Conservation (phyloP, 2,113 vertebrate species). For the Bagarius yarrelli region DNA sequence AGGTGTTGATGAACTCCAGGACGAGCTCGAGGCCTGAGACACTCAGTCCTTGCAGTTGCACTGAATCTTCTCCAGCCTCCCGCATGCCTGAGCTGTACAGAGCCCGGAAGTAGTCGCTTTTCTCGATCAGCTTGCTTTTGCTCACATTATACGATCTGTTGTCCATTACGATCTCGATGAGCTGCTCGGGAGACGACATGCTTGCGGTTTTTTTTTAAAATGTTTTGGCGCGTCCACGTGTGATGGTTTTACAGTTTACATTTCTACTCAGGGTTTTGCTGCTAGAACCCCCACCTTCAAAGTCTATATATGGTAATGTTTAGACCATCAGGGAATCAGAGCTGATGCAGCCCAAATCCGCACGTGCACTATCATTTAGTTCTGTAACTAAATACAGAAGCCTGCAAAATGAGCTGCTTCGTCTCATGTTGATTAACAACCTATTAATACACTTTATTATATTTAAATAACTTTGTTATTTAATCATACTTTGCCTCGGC, state of each 20-base stretch:
- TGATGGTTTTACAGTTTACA: slow-evolving; percentile 59
- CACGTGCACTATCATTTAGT: slow-evolving; percentile 9
- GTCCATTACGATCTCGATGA: slow-evolving; percentile 84
- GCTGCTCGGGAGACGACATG: slow-evolving; percentile 80
- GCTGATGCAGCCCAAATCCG: not conserved
- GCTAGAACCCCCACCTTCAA: slow-evolving; percentile 25
- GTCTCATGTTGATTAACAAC: not conserved
- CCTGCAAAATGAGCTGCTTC: not conserved
- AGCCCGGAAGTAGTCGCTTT: slow-evolving; percentile 93
- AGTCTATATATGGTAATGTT: slow-evolving; percentile 75
- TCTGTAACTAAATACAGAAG: not conserved
- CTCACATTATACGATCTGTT: slow-evolving; percentile 84
- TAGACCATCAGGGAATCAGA: slow-evolving; percentile 54
- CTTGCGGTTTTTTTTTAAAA: slow-evolving; percentile 14
- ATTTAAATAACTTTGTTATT: not conserved
- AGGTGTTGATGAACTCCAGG: slow-evolving; percentile 89
- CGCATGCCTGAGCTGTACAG: slow-evolving; percentile 94
- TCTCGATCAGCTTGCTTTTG: slow-evolving; percentile 88
- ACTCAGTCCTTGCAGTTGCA: slow-evolving; percentile 87
- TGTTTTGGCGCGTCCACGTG: slow-evolving; percentile 21
- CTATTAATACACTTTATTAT: too few relatives aligned
- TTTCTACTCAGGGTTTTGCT: slow-evolving; percentile 54
- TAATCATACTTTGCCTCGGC: not conserved
- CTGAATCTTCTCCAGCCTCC: slow-evolving; percentile 84
- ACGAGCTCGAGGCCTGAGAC: slow-evolving; percentile 86